These are phyloP conservation scores for Glaucidium brasilianum DNA, from an alignment of 2,113 vertebrate genomes.

Conservation along the genomic window DNA sequence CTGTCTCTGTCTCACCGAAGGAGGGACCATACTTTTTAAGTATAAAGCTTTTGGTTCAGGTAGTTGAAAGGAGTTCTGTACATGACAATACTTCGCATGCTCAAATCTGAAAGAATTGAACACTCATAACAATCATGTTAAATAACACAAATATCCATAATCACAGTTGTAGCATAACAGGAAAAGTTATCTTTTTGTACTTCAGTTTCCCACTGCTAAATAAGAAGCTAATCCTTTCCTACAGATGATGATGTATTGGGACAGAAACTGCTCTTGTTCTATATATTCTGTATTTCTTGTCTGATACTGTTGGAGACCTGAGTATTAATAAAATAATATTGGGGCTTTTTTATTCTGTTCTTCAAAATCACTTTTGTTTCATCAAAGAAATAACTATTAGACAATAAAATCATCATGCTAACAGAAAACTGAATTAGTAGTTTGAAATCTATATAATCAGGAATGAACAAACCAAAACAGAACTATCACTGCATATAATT, in stretches of 20 bases:
- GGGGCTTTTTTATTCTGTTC: background rate
- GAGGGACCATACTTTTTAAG: background rate
- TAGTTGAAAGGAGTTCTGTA: background rate
- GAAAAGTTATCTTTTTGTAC: background rate
- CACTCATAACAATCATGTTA: background rate
- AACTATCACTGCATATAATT: background rate
- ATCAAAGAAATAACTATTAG: background rate
- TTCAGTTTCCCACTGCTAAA: background rate
- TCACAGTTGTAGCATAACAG: background rate
- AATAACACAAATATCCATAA: background rate
- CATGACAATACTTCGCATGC: background rate
- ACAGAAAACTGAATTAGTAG: background rate
- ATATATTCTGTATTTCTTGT: background rate
- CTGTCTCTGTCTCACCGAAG: background rate
- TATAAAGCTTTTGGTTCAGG: background rate
- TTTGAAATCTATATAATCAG: background rate
- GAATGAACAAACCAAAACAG: background rate
- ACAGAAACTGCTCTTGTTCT: background rate
- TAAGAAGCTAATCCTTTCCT: background rate
- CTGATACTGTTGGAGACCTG: background rate
- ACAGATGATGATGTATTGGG: background rate
- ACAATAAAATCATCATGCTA: background rate
- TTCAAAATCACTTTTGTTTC: background rate
- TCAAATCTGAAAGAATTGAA: background rate
- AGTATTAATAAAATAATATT: background rate